These are phyloP conservation scores for Eurytoma californica DNA, from an alignment of 2,888 invertebrate species.

Conservation along the genomic window DNA sequence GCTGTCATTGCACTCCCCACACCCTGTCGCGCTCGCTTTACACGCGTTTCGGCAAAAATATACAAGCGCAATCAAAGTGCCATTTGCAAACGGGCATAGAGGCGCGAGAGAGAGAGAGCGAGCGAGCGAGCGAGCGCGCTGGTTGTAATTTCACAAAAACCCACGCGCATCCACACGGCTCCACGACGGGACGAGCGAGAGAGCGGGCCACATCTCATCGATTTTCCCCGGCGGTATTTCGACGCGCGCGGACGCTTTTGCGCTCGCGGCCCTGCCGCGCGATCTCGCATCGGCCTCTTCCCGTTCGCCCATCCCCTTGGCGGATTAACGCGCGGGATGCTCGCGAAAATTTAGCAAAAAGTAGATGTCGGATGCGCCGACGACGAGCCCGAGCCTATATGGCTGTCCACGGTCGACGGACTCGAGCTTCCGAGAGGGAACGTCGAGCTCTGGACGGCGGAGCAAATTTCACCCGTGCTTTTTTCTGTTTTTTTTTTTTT, in stretches of 20 bases:
- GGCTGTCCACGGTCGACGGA: too few species aligned
- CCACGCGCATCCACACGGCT: background rate
- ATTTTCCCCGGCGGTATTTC: conserved; percentile 15
- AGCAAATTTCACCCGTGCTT: too few species aligned
- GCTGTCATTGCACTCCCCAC: background rate
- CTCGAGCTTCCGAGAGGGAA: too few species aligned
- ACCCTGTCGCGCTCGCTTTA: conserved; percentile 3
- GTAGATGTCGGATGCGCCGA: too few species aligned
- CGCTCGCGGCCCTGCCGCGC: background rate
- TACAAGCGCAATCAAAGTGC: conserved; percentile 42
- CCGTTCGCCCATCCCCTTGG: too few species aligned
- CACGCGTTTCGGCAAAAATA: conserved; percentile 31
- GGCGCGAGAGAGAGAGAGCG: background rate
- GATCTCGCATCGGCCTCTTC: too few species aligned
- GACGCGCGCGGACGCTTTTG: conserved; percentile 22
- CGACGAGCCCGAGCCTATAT: too few species aligned
- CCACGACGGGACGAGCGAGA: background rate
- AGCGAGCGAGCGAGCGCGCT: background rate
- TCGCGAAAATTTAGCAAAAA: too few species aligned
- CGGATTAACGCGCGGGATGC: too few species aligned
- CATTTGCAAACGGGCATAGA: conserved; percentile 35
- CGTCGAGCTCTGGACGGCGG: too few species aligned
- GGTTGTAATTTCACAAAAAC: conserved; percentile 36
- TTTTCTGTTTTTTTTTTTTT: too few species aligned
- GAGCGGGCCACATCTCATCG: conserved; percentile 1